Evolutionary conservation across 2,888 invertebrate genomes (phyloP), one percentile per base, ranked within the genome.

Genomic region (Melieria picta): DNA sequence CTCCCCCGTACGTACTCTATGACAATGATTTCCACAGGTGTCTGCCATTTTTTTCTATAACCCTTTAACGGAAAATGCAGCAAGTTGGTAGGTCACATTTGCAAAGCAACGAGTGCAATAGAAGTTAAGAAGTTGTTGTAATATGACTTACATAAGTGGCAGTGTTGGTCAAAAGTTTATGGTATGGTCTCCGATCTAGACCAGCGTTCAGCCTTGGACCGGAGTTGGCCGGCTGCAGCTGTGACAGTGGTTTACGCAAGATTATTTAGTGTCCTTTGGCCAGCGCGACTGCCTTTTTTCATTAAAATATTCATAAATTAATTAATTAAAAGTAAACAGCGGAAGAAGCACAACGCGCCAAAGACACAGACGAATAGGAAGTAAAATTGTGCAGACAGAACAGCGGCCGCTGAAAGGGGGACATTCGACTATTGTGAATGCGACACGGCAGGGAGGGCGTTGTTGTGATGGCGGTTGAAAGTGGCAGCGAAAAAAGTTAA

Each of bases 241-340:
- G 57, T 57, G 48, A 50, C 62, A 61, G 62, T 62, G 61, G 60
- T 52, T 7, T 55, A 62, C 60, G 60, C 60, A 9, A 50, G 67
- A 58, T 67, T 67, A 60, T 67, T 67, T 67, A 67, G 61, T 50
- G 68, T 16, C 16, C 16, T 16, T 16, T 16, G 46, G 56, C 55
- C 43, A 61, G 57, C 48, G 52, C 45, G 72, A 75, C 74, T 77
- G 77, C 72, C 78, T 74, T 76, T 79, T 77, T 77, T 77, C 78
- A 77, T 79, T 79, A 77, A 72, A 75, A 66, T 65, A 74, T 78
- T 82, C 80, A 81, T 82, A 82, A 82, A 81, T 83, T 82, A 81
- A 82, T 81, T 82, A 80, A 81, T 77, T 77, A 77, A 77, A 77
- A 71, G 68, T 55, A 76, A 78, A 77, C 72, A 72, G 46, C 46